These are phyloP conservation scores for Rhinoraja longicauda DNA, from an alignment of 2,797 vertebrate genomes.

Conservation along the genomic window DNA sequence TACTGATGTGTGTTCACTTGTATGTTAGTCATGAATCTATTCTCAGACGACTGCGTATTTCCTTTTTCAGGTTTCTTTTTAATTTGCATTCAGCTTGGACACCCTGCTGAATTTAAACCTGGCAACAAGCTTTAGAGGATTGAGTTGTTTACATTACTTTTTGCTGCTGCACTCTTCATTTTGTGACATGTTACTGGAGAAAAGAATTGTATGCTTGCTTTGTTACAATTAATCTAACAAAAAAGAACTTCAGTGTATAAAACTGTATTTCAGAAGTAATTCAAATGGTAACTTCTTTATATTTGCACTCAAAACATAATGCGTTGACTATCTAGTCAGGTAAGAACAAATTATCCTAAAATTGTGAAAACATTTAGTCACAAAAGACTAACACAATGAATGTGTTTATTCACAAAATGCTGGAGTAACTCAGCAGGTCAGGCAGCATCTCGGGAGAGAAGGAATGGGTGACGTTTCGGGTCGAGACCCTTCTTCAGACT, in stretches of 20 bases:
- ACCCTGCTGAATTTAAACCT: not conserved
- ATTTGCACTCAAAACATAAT: too few relatives aligned
- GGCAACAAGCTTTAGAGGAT: not conserved
- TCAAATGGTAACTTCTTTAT: not conserved
- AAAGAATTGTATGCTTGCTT: not conserved
- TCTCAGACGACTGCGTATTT: not conserved
- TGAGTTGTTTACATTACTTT: not conserved
- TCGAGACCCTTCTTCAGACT: too few relatives aligned
- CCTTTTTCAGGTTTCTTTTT: not conserved
- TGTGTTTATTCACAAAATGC: too few relatives aligned
- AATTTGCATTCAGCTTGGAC: not conserved
- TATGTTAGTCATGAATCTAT: not conserved
- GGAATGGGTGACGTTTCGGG: too few relatives aligned
- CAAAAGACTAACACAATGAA: not conserved
- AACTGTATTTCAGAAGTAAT: not conserved
- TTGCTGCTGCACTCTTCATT: not conserved
- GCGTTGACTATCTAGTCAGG: not conserved
- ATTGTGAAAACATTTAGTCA: not conserved
- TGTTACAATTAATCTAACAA: not conserved
- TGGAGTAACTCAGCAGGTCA: too few relatives aligned
- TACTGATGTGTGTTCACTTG: too few relatives aligned
- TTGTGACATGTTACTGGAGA: not conserved
- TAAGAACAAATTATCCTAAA: not conserved
- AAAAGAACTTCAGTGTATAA: not conserved
- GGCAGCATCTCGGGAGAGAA: too few relatives aligned